Evolutionary conservation across 2,888 invertebrate species (phyloP), one percentile per base, ranked within the genome.

Genomic region (Parasteatoda lunata): DNA sequence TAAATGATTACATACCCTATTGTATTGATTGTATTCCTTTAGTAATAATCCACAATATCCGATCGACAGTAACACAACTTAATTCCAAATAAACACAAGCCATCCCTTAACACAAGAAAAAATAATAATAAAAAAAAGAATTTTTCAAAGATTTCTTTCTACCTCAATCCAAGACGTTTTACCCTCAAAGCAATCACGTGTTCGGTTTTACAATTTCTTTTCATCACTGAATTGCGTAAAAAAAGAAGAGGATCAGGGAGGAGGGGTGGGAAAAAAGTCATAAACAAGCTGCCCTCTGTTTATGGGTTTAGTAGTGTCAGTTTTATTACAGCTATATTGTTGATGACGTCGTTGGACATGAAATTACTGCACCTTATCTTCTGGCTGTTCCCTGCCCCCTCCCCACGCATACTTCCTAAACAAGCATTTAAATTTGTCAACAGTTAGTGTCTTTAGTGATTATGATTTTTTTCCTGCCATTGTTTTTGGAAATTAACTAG

Each of bases 331-430:
- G 65, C 59, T 68, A 72, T 87, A 81, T 82, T 81, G 30, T 81
- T 77, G 86, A 87, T 87, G 81, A 73, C 77, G 76, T 87, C 77
- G 81, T 87, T 87, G 81, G 76, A 68, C 77, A 73, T n/a, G 64
- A 68, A 87, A 73, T 77, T 81, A 77, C 72, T 11, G 77, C 59
- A 68, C 69, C 72, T 77, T 71, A 68, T 73, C 73, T 77, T 30
- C 15, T 72, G 66, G 4, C 47, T 11, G 49, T 9, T 49, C 64
- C 51, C 80, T 75, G 66, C 64, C 68, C 72, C 49, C 30, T 30
- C 30, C 30, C 30, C 30, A 2, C 30, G 2, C 30, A 30, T 30
- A 30, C 30, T 2, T 2, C 30, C n/a, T 54, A 72, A 54, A 77
- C 52, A 45, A 65, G 66, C 72, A 78, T 81, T 87, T 51, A 77